Conservation (phyloP, 2,113 vertebrate genomes). For the Romanogobio albipinnatus region DNA sequence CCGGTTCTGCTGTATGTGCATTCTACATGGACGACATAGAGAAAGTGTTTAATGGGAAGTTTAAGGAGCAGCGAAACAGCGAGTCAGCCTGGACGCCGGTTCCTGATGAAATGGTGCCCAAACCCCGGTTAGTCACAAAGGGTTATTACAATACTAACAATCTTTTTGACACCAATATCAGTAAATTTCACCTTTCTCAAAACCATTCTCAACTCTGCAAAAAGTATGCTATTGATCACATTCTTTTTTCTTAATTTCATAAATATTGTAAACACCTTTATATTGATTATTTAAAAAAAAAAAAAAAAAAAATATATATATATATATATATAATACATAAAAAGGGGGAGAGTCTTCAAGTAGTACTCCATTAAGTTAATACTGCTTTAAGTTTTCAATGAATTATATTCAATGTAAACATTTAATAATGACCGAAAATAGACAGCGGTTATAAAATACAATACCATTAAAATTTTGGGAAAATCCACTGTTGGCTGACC, state of each 20-base stretch:
- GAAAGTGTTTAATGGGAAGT: conserved; percentile 86
- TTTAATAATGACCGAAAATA: not conserved
- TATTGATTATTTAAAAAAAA: too few relatives aligned
- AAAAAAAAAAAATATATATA: too few relatives aligned
- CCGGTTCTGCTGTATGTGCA: conserved; percentile 91
- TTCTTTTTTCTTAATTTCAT: too few relatives aligned
- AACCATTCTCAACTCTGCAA: too few relatives aligned
- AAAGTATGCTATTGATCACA: too few relatives aligned
- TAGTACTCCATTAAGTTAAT: not conserved
- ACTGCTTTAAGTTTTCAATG: too few relatives aligned
- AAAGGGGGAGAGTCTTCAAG: not conserved
- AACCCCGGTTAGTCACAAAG: conserved; percentile 79
- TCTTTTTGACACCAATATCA: not conserved
- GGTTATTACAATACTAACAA: not conserved
- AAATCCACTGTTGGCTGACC: too few relatives aligned
- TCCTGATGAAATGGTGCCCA: conserved; percentile 89
- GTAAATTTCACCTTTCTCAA: too few relatives aligned
- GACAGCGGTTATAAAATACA: too few relatives aligned
- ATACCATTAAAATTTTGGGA: too few relatives aligned
- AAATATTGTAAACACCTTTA: not conserved
- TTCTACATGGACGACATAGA: conserved; percentile 98
- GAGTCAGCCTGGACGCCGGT: conserved; percentile 87
- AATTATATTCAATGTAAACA: not conserved
- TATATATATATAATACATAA: not conserved
- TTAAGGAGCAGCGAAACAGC: conserved; percentile 88